phyloP scores from a whole-genome alignment of 1,140 invertebrate species.

The Centruroides sculpturatus region DNA sequence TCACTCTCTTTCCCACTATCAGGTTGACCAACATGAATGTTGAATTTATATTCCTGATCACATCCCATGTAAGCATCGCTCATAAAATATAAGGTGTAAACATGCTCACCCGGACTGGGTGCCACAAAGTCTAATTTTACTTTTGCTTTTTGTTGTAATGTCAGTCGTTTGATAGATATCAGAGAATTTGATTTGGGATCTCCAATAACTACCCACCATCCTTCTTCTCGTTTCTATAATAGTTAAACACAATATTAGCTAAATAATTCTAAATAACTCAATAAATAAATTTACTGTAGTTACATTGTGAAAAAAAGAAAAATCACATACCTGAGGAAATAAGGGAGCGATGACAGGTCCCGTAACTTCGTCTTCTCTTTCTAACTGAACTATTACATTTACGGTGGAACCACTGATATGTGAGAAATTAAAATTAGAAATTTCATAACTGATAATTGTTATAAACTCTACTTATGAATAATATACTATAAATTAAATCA shows the following conservation, averaged over 20 bases:
- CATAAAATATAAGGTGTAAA: conserved; percentile 96
- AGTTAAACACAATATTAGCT: conserved; percentile 21
- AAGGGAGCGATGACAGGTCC: conserved; percentile 94
- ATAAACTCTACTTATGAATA: neutral
- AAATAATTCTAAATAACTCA: conserved; percentile 13
- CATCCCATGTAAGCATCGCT: conserved; percentile 96
- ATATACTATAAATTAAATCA: neutral
- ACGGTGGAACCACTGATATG: conserved; percentile 58
- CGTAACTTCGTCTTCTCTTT: conserved; percentile 91
- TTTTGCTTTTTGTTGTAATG: conserved; percentile 82
- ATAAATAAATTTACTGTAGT: neutral
- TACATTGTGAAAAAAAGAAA: conserved; percentile 5
- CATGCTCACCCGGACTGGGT: conserved; percentile 58
- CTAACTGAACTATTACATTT: conserved; percentile 77
- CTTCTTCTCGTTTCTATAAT: conserved; percentile 84
- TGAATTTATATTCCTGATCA: conserved; percentile 90
- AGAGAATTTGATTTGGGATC: conserved; percentile 88
- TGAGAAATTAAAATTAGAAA: neutral
- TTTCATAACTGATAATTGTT: neutral
- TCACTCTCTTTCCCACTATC: neutral
- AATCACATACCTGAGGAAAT: conserved; percentile 65
- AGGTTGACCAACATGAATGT: conserved; percentile 47
- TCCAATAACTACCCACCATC: conserved; percentile 99
- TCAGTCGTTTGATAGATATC: conserved; percentile 89
- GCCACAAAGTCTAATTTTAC: conserved; percentile 92